These are phyloP conservation scores for Macroglossus sobrinus DNA, from an alignment of 2,113 vertebrate genomes.

Conservation along the genomic window DNA sequence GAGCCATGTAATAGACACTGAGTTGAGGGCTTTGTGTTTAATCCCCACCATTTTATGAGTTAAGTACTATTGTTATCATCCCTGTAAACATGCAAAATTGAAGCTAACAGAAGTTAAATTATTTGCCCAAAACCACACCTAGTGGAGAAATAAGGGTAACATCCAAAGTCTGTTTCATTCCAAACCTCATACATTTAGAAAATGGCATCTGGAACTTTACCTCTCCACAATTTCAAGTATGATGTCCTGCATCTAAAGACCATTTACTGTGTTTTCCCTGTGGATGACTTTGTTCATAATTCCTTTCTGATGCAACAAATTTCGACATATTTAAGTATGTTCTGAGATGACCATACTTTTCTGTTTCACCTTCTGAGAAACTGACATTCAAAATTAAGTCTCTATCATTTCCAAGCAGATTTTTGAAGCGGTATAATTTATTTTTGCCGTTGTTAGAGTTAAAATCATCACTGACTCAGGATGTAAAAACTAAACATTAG, in stretches of 20 bases:
- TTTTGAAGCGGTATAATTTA: neutral
- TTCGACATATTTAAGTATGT: neutral
- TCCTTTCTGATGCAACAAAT: neutral
- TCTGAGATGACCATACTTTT: neutral
- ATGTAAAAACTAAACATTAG: constrained; percentile 30
- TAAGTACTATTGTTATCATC: neutral
- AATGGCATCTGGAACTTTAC: neutral
- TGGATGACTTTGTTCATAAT: neutral
- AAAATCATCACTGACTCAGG: constrained; percentile 30
- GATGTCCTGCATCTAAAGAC: neutral
- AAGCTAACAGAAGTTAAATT: neutral
- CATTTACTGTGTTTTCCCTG: neutral
- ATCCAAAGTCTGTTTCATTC: neutral
- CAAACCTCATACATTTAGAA: neutral
- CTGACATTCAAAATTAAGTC: neutral
- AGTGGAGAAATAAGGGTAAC: neutral
- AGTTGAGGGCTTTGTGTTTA: neutral
- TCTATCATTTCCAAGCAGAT: neutral
- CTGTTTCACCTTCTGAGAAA: neutral
- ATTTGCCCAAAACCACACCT: neutral
- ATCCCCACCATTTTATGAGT: neutral
- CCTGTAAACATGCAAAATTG: neutral
- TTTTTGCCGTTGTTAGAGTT: neutral
- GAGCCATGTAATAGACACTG: neutral
- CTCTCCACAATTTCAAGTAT: neutral